phyloP scores from a whole-genome alignment of 1,140 invertebrate genomes.

The Brachionus sp. region DNA sequence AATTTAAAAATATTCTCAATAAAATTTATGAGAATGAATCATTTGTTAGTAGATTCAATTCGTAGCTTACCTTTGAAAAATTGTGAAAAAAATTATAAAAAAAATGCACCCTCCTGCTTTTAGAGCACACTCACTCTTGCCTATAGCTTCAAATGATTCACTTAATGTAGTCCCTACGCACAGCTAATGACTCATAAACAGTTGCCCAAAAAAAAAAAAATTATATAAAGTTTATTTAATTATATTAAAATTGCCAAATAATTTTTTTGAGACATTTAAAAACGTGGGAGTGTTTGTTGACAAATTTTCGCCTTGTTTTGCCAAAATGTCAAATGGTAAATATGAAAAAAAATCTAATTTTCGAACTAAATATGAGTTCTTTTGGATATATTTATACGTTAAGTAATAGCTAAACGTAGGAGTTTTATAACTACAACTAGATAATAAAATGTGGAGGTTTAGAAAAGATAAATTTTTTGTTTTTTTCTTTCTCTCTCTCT shows the following conservation, averaged over 20 bases:
- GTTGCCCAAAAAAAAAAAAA: background rate
- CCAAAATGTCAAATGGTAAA: background rate
- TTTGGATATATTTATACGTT: background rate
- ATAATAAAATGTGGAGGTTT: background rate
- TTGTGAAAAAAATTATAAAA: background rate
- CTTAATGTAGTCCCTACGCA: background rate
- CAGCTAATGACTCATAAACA: background rate
- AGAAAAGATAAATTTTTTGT: background rate
- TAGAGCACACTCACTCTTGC: background rate
- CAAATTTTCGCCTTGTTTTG: background rate
- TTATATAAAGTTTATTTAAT: no score
- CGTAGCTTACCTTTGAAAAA: background rate
- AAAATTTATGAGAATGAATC: background rate
- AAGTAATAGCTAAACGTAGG: background rate
- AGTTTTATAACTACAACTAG: background rate
- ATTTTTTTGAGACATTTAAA: background rate
- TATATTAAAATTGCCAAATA: background rate
- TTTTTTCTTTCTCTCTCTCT: no score
- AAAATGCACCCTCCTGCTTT: background rate
- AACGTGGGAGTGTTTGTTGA: background rate
- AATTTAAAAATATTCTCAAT: background rate
- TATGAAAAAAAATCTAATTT: background rate
- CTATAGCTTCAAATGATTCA: background rate
- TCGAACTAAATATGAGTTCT: background rate
- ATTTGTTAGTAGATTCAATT: background rate